Conservation (phyloP, 1,140 invertebrate genomes). For the Lucilia sericata region DNA sequence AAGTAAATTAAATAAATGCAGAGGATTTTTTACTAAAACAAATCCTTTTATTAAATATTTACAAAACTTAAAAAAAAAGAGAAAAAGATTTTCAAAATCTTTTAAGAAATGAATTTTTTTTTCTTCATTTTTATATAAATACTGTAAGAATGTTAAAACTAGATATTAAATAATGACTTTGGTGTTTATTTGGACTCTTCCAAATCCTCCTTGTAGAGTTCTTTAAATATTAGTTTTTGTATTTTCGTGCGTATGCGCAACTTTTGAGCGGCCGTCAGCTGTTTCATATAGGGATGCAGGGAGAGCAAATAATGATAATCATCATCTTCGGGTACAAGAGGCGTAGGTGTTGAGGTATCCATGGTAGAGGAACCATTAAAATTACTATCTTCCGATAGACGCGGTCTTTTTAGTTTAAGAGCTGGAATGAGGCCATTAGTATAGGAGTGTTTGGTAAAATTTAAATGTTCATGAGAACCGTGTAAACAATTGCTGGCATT, state of each 20-base stretch:
- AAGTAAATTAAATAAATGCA: neutral
- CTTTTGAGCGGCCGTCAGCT: slow-evolving; percentile 64
- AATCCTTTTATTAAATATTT: neutral
- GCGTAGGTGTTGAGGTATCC: slow-evolving; percentile 50
- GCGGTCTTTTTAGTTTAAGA: slow-evolving; percentile 61
- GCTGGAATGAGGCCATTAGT: slow-evolving; percentile 64
- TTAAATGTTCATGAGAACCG: slow-evolving; percentile 56
- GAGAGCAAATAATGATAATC: slow-evolving; percentile 67
- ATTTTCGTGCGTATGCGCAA: slow-evolving; percentile 66
- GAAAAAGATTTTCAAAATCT: too few relatives aligned
- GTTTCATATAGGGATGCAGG: slow-evolving; percentile 66
- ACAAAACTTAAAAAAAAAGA: neutral
- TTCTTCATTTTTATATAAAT: too few relatives aligned
- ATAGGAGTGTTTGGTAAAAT: slow-evolving; percentile 64
- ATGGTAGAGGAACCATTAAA: slow-evolving; percentile 66
- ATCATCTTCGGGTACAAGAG: slow-evolving; percentile 63
- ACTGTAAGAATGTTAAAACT: neutral
- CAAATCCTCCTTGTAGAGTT: slow-evolving; percentile 66
- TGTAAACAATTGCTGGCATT: slow-evolving; percentile 44
- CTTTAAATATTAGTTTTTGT: slow-evolving; percentile 67
- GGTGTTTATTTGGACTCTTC: slow-evolving; percentile 63
- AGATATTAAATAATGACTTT: slow-evolving; percentile 1
- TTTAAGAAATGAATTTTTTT: too few relatives aligned
- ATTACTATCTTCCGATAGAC: slow-evolving; percentile 64
- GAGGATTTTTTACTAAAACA: neutral